Base-by-base conservation (phyloP, 2,888 invertebrate genomes). In the Dynastes tityus region DNA sequence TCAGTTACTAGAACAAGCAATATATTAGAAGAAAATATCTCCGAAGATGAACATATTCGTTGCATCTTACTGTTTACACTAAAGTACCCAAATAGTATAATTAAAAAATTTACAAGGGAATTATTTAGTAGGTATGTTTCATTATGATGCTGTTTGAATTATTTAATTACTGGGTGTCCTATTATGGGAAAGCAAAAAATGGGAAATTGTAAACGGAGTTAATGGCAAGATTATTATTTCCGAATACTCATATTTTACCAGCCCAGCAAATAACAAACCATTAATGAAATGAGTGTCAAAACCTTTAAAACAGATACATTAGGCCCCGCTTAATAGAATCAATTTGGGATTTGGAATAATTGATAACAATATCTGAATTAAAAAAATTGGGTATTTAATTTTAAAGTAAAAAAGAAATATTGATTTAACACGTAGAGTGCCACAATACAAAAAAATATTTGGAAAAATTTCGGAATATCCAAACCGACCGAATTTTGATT, bases 61-160 rank as follows among this genome's bases (percentile, higher is more conserved):
- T 71, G 71, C 27, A 11, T 73, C 22, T 64, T 78, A 64, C 13
- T 78, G 2, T 78, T 78, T 37, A 78, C 70, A 8, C 27, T 37
- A 4, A n/a, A 58, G 11, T 55, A n/a, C 11, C 40, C 40, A 40
- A 45, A 45, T 49, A 16, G 9, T 13, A 32, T 13, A 16, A 51
- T 64, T 22, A 55, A 37, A 37, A 51, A 61, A 51, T 76, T 76
- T 16, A 40, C 27, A 27, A 45, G 27, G 16, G 27, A 58, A 8
- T 76, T 67, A 53, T 58, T 27, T 9, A 45, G 40, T n/a, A 76
- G 67, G 73, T 74, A 74, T 11, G 49, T 74, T 13, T 55, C 11
- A 71, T 13, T 49, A n/a, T 29, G 13, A 71, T 0, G 13, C 5
- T 22, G 13, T 3, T 51, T 11, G 2, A 51, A 13, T 6, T 51